Base-by-base conservation (phyloP, 2,888 invertebrate genomes). In the Pollenia labialis region DNA sequence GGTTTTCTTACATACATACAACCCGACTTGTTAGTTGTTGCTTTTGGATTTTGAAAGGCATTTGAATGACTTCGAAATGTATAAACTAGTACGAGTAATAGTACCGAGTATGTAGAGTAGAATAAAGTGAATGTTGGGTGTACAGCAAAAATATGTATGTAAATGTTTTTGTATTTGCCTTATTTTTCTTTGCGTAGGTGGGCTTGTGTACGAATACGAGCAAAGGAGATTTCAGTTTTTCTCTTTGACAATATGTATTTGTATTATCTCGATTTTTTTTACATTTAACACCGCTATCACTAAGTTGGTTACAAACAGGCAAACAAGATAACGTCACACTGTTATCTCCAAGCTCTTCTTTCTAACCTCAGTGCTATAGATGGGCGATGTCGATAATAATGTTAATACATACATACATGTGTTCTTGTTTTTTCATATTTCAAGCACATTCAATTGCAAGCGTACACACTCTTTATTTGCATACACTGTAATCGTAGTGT, bases 21-120 rank as follows among this genome's bases (percentile, higher is more conserved):
- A 66, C 79, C 60, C 40, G 66, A 76, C 81, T 75, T 60, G 42
- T 69, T 6, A 32, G 23, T 76, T 76, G 60, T 66, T 80, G 83
- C 64, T 87, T 76, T 60, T 81, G 46, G 60, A 50, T 84, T 87
- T 87, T 87, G 84, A 87, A 87, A 87, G 87, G 84, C 84, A 84
- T 87, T 87, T 87, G 87, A 87, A 87, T 87, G 87, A 81, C 87
- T 87, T 81, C 56, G 40, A 64, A 72, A 48, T 71, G 40, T 48
- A 56, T 66, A 46, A 58, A 54, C 16, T 23, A 58, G 32, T 32
- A 32, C 32, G 32, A 32, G 32, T 6, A 40, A 62, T 54, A n/a
- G 44, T 46, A 32, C 32, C 32, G 32, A 44, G n/a, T 32, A 66
- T 76, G 75, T 62, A 62, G 32, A 52, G 42, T 10, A 62, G 32